Evolutionary conservation across 2,797 vertebrate species (phyloP), one percentile per base, ranked within the genome.

Genomic region (Spondyliosoma cantharus): DNA sequence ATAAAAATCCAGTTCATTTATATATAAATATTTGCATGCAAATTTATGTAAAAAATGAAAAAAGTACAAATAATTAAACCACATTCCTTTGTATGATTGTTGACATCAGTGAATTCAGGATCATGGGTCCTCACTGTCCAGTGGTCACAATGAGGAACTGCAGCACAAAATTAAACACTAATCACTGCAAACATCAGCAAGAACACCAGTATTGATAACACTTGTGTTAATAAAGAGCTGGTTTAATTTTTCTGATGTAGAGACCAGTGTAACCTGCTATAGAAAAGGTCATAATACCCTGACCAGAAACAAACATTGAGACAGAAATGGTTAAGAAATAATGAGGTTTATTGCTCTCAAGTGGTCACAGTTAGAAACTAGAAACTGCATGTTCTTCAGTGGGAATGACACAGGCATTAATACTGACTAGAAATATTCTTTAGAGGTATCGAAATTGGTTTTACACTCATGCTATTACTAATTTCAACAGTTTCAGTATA

Each of bases 321-420:
- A 25, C 16, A 58, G 7, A 50, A 70, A 70, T 56, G 0, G 20
- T 42, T 19, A 63, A 63, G 19, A 73, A 50, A 57, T 37, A 25
- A 50, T 19, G 3, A 69, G 9, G 17, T 68, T 63, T 57, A 81
- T 37, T 73, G 8, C 32, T 59, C 27, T n/a, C n/a, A 32, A 32
- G 16, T 25, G n/a, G 50, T 32, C 12, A 29, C 6, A 20, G 16
- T 54, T 42, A 48, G 14, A 46, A 20, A 57, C 25, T 13, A 53
- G 22, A 52, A 32, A 19, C 9, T 32, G 25, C 49, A 24, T 3
- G 17, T 48, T 62, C n/a, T 32, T 52, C 2, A n/a, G n/a, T 42
- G 5, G 32, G 4, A 67, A 67, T 50, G 13, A 50, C 22, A 46
- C 14, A 17, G 5, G 32, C 45, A 61, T 46, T 42, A 17, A 57